Evolutionary conservation across 92 coral and sea anemone genomes (phyloP).

Genomic region (Hydrozoanthus gracilis): DNA sequence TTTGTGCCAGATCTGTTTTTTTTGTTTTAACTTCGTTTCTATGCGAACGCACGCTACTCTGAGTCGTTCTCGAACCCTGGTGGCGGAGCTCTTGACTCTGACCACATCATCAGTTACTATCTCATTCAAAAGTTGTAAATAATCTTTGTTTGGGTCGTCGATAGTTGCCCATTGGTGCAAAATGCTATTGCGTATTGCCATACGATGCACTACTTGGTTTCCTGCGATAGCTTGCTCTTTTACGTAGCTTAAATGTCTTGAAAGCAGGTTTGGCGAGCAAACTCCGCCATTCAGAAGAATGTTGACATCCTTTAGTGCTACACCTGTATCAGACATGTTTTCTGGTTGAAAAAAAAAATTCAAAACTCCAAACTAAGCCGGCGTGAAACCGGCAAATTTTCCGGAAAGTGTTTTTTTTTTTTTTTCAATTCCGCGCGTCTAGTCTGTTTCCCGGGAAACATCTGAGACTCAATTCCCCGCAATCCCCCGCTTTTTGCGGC

Average conservation of each 20-base stretch:
- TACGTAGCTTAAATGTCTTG: constrained; percentile 24
- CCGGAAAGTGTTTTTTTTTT: background rate
- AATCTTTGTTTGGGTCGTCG: constrained; percentile 10
- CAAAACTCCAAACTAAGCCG: background rate
- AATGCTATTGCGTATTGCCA: constrained; percentile 43
- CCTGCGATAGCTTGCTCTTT: constrained; percentile 42
- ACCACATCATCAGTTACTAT: constrained; percentile 47
- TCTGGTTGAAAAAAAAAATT: background rate
- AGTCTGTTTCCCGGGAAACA: background rate
- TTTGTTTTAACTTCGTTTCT: constrained; percentile 8
- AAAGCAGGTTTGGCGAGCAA: background rate
- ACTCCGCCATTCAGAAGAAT: constrained; percentile 49
- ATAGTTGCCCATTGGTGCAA: constrained; percentile 40
- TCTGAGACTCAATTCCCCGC: background rate
- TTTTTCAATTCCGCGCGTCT: background rate
- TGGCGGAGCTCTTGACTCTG: constrained; percentile 47
- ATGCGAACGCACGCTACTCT: constrained; percentile 22
- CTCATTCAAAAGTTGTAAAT: constrained; percentile 40
- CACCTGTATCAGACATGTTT: background rate
- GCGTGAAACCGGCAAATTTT: background rate
- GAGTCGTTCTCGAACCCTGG: constrained; percentile 30
- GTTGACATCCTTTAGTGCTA: constrained; percentile 1
- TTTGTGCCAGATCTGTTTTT: constrained; percentile 38
- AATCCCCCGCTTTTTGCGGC: background rate
- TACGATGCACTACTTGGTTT: constrained; percentile 30